Percentiles rank a stretch among this genome's conserved stretches.
phyloP scores from a whole-genome alignment of 1,140 invertebrate species.

The Batillaria attramentaria region DNA sequence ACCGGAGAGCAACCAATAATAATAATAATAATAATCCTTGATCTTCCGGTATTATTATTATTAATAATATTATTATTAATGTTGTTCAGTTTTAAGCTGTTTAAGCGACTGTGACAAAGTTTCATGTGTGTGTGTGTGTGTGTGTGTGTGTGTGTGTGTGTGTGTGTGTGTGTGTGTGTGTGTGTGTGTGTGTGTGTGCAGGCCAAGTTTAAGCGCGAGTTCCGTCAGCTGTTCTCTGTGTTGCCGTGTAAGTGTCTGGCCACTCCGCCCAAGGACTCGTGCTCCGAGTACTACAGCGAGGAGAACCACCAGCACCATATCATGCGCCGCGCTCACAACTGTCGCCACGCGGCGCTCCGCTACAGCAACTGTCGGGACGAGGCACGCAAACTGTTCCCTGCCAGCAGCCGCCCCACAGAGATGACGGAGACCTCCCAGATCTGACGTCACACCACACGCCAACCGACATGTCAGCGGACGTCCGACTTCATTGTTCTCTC shows the following conservation, averaged over 20 bases:
- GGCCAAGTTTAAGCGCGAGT: conserved; percentile 62
- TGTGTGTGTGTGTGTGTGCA: too few species aligned
- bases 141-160: too few species aligned
- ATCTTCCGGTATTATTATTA: too few species aligned
- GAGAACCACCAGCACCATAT: conserved; percentile 33
- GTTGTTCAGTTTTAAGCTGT: too few species aligned
- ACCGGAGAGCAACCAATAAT: too few species aligned
- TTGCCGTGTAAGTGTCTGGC: conserved; percentile 38
- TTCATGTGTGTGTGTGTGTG: too few species aligned
- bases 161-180: too few species aligned
- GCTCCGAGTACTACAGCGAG: conserved; percentile 40
- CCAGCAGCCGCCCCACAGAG: background rate
- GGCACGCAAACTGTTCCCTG: conserved; percentile 20
- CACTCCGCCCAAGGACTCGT: conserved; percentile 33
- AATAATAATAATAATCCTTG: too few species aligned
- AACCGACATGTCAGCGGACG: too few species aligned
- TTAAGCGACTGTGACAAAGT: too few species aligned
- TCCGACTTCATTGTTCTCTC: too few species aligned
- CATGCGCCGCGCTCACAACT: conserved; percentile 32
- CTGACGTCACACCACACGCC: background rate
- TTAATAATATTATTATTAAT: too few species aligned
- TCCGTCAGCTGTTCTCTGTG: conserved; percentile 46
- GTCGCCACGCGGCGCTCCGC: conserved; percentile 37
- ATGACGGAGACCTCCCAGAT: conserved; percentile 15
- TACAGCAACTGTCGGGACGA: conserved; percentile 43